A percentile compares a stretch with the other conserved stretches of the same genome.
Evolutionary conservation across 2,888 invertebrate genomes (phyloP).

Genomic region (Caenorhabditis sp.): DNA sequence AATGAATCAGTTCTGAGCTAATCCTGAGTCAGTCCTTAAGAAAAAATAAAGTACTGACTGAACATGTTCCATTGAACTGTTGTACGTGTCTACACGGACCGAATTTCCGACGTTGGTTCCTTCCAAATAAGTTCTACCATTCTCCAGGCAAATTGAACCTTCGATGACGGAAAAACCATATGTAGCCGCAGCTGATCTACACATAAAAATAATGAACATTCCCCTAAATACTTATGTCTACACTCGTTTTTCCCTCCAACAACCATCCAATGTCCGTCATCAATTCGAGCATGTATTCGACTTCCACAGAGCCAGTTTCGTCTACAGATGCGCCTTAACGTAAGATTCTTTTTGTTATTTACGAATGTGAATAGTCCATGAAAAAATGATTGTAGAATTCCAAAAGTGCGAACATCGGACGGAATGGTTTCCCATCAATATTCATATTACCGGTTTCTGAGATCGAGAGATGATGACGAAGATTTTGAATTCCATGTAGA

Average conservation of each 20-base stretch:
- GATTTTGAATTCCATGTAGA: too few species aligned
- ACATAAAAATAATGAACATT: not conserved
- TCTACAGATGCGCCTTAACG: conserved; percentile 21
- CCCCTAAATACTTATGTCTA: not conserved
- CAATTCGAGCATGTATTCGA: conserved; percentile 26
- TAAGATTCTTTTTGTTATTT: not conserved
- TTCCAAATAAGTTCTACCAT: too few species aligned
- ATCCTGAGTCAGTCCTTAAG: too few species aligned
- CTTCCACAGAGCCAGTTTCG: not conserved
- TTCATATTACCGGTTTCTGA: conserved; percentile 17
- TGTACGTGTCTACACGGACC: too few species aligned
- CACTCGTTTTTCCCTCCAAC: conserved; percentile 20
- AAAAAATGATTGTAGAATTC: conserved; percentile 16
- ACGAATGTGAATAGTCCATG: not conserved
- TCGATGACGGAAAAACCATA: too few species aligned
- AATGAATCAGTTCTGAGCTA: too few species aligned
- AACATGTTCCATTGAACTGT: too few species aligned
- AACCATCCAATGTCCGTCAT: conserved; percentile 22
- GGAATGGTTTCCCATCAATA: not conserved
- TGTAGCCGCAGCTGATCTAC: not conserved
- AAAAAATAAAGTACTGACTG: too few species aligned
- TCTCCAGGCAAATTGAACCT: too few species aligned
- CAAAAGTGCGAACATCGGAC: not conserved
- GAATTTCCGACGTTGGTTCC: too few species aligned
- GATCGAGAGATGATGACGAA: conserved; percentile 18